These are phyloP conservation scores for Dromococcyx pavoninus DNA, from an alignment of 2,797 vertebrate species.

Conservation along the genomic window DNA sequence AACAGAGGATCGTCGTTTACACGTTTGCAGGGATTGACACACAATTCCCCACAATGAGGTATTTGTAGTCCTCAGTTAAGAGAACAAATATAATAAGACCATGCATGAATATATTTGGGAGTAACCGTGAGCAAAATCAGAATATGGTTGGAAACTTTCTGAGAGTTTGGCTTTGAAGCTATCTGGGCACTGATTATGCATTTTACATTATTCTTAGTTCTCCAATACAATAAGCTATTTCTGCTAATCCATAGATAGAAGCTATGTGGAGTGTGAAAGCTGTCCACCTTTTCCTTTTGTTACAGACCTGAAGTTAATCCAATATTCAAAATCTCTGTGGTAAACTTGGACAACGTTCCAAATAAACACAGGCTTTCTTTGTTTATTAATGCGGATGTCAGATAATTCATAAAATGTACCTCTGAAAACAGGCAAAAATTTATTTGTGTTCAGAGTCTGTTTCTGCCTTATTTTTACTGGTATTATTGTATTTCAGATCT, in stretches of 20 bases:
- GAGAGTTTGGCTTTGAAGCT: background rate
- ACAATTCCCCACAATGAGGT: background rate
- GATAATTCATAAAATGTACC: background rate
- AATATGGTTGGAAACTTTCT: background rate
- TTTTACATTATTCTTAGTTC: background rate
- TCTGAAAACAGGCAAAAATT: background rate
- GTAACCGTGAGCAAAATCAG: background rate
- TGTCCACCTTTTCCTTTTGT: background rate
- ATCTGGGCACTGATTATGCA: background rate
- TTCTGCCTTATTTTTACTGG: background rate
- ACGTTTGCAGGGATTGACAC: background rate
- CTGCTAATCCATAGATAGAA: background rate
- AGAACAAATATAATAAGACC: background rate
- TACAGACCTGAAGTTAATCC: background rate
- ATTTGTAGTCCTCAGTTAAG: background rate
- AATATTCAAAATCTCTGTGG: background rate
- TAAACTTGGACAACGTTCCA: background rate
- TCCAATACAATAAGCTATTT: background rate
- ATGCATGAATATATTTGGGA: accelerated
- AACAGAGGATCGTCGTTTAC: background rate
- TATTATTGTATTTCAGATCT: background rate
- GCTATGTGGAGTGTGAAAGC: background rate
- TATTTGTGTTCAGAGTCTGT: background rate
- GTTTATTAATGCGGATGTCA: background rate
- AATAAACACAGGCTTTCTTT: background rate